Evolutionary conservation across 2,888 invertebrate species (phyloP).

Genomic region (Drosophila subquinaria): DNA sequence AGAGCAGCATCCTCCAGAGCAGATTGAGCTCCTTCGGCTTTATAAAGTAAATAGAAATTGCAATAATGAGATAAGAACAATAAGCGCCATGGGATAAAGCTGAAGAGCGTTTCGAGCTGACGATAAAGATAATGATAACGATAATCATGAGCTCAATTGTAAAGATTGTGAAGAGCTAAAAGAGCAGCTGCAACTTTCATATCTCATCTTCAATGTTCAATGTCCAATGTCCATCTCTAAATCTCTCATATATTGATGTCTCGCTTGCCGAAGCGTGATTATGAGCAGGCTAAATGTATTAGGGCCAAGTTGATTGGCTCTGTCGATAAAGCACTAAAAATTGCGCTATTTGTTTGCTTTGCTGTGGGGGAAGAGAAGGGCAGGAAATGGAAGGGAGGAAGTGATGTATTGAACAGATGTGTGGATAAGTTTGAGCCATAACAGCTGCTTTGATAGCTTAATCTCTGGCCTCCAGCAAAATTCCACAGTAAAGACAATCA

Average conservation of each 20-base stretch:
- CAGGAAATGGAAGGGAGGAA: background rate
- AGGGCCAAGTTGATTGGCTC: constrained; percentile 61
- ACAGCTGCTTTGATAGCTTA: constrained; percentile 55
- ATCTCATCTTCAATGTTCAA: background rate
- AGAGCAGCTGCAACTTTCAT: constrained; percentile 18
- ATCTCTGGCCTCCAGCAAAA: constrained; percentile 45
- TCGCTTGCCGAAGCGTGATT: constrained; percentile 71
- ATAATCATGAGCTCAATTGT: constrained; percentile 7
- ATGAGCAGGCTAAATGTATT: constrained; percentile 77
- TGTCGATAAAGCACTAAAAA: constrained; percentile 48
- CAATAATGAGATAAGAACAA: constrained; percentile 80
- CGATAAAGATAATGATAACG: constrained; percentile 1
- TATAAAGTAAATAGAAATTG: constrained; percentile 72
- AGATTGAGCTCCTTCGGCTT: constrained; percentile 22
- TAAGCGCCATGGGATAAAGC: constrained; percentile 49
- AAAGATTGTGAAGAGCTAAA: constrained; percentile 10
- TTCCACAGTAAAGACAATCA: constrained; percentile 33
- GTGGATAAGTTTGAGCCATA: constrained; percentile 56
- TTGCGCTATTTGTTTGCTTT: constrained; percentile 65
- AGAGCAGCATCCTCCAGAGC: constrained; percentile 1
- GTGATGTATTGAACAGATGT: constrained; percentile 59
- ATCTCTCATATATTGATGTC: constrained; percentile 52
- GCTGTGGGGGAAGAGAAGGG: background rate
- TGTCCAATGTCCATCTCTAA: constrained; percentile 29
- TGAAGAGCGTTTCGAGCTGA: constrained; percentile 10